A percentile compares a stretch with the other conserved stretches of the same genome.
Evolutionary conservation across 1,140 invertebrate species (phyloP).

Genomic region (Kradibia gibbosae): DNA sequence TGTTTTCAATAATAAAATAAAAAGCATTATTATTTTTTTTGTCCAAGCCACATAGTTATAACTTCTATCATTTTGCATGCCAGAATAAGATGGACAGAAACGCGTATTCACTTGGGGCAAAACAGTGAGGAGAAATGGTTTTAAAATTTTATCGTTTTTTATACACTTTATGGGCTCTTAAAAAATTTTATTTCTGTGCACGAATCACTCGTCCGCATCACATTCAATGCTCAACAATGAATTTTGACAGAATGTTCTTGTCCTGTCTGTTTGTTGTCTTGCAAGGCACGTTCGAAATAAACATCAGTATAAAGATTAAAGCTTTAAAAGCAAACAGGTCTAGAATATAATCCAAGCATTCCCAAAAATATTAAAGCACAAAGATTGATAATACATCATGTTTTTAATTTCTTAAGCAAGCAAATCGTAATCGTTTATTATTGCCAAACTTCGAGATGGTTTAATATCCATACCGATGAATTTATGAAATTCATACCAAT

Average conservation of each 20-base stretch:
- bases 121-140: background rate
- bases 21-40: background rate
- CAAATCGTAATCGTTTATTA: too few relatives aligned
- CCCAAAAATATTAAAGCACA: background rate
- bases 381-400: background rate
- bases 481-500: too few relatives aligned
- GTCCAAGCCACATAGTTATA: background rate
- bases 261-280: conserved; percentile 20
- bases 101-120: conserved; percentile 7
- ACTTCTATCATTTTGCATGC: background rate
- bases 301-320: conserved; percentile 21
- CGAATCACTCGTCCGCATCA: conserved; percentile 22
- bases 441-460: too few relatives aligned
- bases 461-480: too few relatives aligned
- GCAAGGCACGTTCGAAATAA: conserved; percentile 14
- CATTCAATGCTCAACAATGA: conserved; percentile 26
- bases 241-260: conserved; percentile 22
- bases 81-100: background rate
- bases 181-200: conserved; percentile 19
- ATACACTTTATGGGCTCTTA: conserved; percentile 16
- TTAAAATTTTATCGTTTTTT: conserved; percentile 24
- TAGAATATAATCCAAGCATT: conserved; percentile 12
- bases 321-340: conserved; percentile 8
- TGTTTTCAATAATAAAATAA: conserved; percentile 4
- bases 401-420: too few relatives aligned